Evolutionary conservation across 37 sponge, comb jelly and placozoan species (phyloP).

Genomic region (Ephydatia muelleri): DNA sequence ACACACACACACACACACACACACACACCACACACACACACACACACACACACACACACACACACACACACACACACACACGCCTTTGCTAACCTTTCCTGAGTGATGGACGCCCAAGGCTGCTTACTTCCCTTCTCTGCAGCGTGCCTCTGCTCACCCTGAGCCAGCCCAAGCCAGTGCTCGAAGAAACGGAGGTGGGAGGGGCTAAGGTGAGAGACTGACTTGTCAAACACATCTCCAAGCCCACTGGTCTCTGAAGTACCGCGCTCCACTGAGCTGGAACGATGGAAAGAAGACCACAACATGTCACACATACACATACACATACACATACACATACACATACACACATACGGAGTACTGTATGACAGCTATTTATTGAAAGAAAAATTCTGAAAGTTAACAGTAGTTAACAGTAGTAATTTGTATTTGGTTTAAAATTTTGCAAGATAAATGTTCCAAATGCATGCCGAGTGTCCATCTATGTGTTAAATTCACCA

Average conservation of each 20-base stretch:
- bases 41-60: neutral
- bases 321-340: slow-evolving; percentile 14
- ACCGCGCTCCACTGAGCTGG: slow-evolving; percentile 62
- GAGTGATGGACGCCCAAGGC: neutral
- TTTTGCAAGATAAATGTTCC: too few species aligned
- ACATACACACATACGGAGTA: neutral
- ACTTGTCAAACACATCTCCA: slow-evolving; percentile 37
- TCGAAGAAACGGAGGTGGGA: slow-evolving; percentile 46
- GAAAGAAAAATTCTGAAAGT: too few species aligned
- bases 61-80: neutral
- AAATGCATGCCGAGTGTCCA: too few species aligned
- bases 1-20: neutral
- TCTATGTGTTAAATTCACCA: too few species aligned
- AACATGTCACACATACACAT: neutral
- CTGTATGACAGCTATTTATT: too few species aligned
- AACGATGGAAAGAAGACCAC: neutral
- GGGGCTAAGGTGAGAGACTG: slow-evolving; percentile 25
- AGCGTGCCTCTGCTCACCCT: neutral
- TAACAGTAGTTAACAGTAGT: too few species aligned
- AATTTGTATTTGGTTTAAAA: too few species aligned
- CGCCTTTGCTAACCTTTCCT: neutral
- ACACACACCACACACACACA: neutral
- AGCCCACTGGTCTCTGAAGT: slow-evolving; percentile 43
- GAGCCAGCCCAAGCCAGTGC: neutral
- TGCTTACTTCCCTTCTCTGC: neutral